Evolutionary conservation across 2,888 invertebrate genomes (phyloP), one percentile per base, ranked within the genome.

Genomic region (Hemaris fuciformis): DNA sequence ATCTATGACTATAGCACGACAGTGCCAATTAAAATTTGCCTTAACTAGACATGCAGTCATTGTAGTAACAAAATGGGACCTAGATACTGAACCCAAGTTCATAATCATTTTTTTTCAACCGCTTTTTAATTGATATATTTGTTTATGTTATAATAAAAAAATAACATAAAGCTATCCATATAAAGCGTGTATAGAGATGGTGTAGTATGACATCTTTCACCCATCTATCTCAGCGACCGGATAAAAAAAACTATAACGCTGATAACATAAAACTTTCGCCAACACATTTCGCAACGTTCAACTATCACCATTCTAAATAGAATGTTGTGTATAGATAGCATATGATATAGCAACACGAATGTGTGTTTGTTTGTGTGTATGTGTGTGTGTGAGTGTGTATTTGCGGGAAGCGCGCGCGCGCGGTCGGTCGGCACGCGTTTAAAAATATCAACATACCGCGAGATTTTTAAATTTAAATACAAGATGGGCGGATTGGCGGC

Each of bases 371-470:
- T n/a, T 18, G 31, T n/a, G 13, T 25, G 22, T 25, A 46, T 6
- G n/a, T 53, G 25, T 53, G 53, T 53, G 53, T 20, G 31, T 31
- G 15, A 56, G 56, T 57, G 25, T 57, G 23, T 20, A 15, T 57
- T 31, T 31, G 56, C 15, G 56, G 18, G 31, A 34, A 31, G 15
- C 7, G 25, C 18, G 60, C 18, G 60, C 60, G 27, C 56, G 43
- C 61, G 57, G 34, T 57, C 46, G 38, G 74, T 79, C 68, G 77
- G 69, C 71, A 71, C 72, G 73, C 80, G 77, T 83, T 75, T 79
- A 83, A 79, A 83, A 83, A 83, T 83, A 84, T 74, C 53, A 53
- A 76, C 72, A 64, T 70, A 69, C 73, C 71, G 75, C 71, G 72
- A 59, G 63, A 59, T 61, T 64, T 66, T 64, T 69, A 64, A 73